Percentiles rank a stretch among this genome's conserved stretches.
Conservation (phyloP, 2,797 vertebrate genomes). For the Propithecus perrieri region DNA sequence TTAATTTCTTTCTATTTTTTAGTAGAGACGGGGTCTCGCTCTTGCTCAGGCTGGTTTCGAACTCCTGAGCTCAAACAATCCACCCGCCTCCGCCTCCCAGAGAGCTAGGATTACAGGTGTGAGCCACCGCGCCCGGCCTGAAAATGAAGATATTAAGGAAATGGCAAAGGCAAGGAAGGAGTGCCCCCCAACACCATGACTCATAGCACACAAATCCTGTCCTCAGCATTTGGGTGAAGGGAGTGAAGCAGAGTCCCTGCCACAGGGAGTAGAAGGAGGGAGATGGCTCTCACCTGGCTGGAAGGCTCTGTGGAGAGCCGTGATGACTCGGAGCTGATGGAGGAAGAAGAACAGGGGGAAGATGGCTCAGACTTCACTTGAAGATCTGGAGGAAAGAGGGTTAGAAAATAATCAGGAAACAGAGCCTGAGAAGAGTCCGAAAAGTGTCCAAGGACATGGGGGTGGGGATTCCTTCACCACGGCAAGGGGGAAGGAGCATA, state of each 20-base stretch:
- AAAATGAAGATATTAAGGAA: not conserved
- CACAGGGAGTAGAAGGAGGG: not conserved
- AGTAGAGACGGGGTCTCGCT: too few relatives aligned
- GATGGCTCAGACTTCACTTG: conserved; percentile 93
- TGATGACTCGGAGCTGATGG: conserved; percentile 83
- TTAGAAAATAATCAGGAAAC: not conserved
- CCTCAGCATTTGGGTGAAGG: not conserved
- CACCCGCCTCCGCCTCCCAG: too few relatives aligned
- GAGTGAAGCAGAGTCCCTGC: not conserved
- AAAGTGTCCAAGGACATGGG: not conserved
- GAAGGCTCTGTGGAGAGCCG: conserved; percentile 69
- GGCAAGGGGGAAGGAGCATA: too few relatives aligned
- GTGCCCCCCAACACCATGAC: not conserved
- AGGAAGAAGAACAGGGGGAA: conserved; percentile 89
- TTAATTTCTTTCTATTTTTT: too few relatives aligned
- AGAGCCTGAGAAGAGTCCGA: not conserved
- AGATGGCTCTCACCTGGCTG: conserved; percentile 65
- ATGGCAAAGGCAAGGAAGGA: not conserved
- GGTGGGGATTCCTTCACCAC: not conserved
- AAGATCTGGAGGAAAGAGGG: conserved; percentile 84
- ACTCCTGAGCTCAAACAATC: too few relatives aligned
- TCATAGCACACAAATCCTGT: not conserved
- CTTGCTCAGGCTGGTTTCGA: too few relatives aligned
- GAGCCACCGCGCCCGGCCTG: too few relatives aligned
- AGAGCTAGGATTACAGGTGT: too few relatives aligned